Evolutionary conservation across 2,797 vertebrate genomes (phyloP).

Genomic region (Hozukius guyotensis): DNA sequence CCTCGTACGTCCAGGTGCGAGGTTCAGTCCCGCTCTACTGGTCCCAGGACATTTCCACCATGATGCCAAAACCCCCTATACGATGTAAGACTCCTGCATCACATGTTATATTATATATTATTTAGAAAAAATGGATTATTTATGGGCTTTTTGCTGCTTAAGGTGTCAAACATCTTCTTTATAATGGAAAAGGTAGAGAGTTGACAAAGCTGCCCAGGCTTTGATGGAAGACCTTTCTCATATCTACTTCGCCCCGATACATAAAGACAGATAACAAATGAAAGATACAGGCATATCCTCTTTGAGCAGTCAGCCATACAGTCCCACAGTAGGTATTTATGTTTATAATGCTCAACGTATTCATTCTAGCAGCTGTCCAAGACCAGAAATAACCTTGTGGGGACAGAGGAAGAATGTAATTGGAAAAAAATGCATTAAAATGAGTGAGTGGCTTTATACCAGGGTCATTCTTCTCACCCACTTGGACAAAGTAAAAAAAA

Average conservation of each 20-base stretch:
- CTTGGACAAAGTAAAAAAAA: conserved; percentile 1
- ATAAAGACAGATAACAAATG: conserved; percentile 6
- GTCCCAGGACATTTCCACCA: conserved; percentile 99
- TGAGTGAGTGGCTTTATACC: not conserved
- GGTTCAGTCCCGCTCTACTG: conserved; percentile 97
- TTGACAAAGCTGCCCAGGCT: not conserved
- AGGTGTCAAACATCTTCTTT: not conserved
- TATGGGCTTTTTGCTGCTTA: not conserved
- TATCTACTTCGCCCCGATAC: not conserved
- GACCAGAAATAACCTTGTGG: conserved; percentile 24
- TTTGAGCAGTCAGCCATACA: not conserved
- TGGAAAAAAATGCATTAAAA: conserved; percentile 9
- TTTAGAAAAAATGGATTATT: not conserved
- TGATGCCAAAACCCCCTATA: conserved; percentile 99
- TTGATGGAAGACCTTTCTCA: not conserved
- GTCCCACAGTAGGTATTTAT: not conserved
- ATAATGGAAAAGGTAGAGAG: not conserved
- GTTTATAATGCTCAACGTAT: not conserved
- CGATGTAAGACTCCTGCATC: conserved; percentile 82
- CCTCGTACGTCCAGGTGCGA: conserved; percentile 96
- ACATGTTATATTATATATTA: not conserved
- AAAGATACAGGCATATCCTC: not conserved
- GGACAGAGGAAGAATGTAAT: conserved; percentile 1
- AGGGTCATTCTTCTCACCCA: conserved; percentile 21
- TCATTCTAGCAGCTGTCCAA: not conserved